Conservation (phyloP, 2,797 vertebrate genomes). For the Cephalopachus bancanus region DNA sequence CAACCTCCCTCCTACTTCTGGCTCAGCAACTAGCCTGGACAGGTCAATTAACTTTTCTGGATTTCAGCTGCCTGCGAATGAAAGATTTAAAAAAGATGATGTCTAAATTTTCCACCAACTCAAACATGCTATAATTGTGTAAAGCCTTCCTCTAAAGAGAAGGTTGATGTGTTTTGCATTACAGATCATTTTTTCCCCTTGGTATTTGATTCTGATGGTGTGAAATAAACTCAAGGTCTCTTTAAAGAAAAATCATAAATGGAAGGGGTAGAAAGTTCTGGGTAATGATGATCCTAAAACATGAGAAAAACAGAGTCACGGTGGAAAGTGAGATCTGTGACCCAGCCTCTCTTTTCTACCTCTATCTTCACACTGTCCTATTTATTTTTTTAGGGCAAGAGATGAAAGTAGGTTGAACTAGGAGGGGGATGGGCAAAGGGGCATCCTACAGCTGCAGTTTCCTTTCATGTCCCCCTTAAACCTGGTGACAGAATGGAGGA, state of each 20-base stretch:
- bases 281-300: constrained; percentile 66
- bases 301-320: constrained; percentile 43
- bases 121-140: constrained; percentile 65
- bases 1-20: constrained; percentile 4
- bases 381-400: constrained; percentile 83
- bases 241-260: constrained; percentile 33
- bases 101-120: constrained; percentile 61
- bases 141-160: constrained; percentile 68
- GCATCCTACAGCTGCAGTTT: constrained; percentile 68
- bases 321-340: constrained; percentile 66
- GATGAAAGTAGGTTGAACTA: constrained; percentile 80
- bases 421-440: constrained; percentile 67
- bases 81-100: constrained; percentile 67
- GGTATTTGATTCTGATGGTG: constrained; percentile 55
- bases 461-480: constrained; percentile 73
- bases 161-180: constrained; percentile 67
- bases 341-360: constrained; percentile 61
- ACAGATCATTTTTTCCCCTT: constrained; percentile 47
- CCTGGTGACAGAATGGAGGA: constrained; percentile 47
- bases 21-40: constrained; percentile 31
- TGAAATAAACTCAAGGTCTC: constrained; percentile 65
- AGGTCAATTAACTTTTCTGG: constrained; percentile 63
- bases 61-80: constrained; percentile 63
- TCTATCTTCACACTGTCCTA: constrained; percentile 69
- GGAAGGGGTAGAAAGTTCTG: neutral